Base-by-base conservation (phyloP, 2,113 vertebrate species). In the Stegastes partitus region DNA sequence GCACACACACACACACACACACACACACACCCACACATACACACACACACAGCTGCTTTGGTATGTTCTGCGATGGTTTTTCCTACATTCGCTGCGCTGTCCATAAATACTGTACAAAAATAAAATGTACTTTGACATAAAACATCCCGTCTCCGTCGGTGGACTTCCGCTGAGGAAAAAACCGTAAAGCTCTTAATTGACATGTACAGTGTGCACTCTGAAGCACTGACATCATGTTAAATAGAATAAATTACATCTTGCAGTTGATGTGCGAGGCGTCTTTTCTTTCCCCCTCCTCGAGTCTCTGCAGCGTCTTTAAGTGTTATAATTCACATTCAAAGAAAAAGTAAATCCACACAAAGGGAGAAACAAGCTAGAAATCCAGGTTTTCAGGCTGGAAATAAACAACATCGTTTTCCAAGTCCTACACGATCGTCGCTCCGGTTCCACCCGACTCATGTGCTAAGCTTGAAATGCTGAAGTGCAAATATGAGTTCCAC, bases 81-180 rank as follows among this genome's bases (percentile, higher is more conserved):
- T n/a, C 64, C 51, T 77, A 81, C 78, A 82, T 85, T 81, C 64
- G 76, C 56, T 67, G 64, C 11, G 73, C 61, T 57, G 61, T 70
- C 44, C 54, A 84, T 91, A 90, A 91, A 90, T 89, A 87, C 79
- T 82, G 66, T 89, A 92, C 81, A 91, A 91, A 91, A 88, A 90
- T 91, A 91, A 74, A 73, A 57, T 72, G 7, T 67, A 31, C 64
- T 80, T 31, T 54, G 51, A 71, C 63, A 81, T 19, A 66, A 54
- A 68, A 79, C 3, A 9, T 59, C 62, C 19, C 53, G 31, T 56
- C 14, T 66, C 18, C 2, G 2, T 34, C 22, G 9, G 42, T 21
- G 16, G 58, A 65, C 51, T 61, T 50, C 49, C 10, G 22, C 49
- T 53, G 2, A 56, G 75, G 78, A 64, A 58, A 81, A 83, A 79